A percentile compares a stretch with the other conserved stretches of the same genome.
Conservation (phyloP, 2,113 vertebrate species). For the Falcunculus frontatus region DNA sequence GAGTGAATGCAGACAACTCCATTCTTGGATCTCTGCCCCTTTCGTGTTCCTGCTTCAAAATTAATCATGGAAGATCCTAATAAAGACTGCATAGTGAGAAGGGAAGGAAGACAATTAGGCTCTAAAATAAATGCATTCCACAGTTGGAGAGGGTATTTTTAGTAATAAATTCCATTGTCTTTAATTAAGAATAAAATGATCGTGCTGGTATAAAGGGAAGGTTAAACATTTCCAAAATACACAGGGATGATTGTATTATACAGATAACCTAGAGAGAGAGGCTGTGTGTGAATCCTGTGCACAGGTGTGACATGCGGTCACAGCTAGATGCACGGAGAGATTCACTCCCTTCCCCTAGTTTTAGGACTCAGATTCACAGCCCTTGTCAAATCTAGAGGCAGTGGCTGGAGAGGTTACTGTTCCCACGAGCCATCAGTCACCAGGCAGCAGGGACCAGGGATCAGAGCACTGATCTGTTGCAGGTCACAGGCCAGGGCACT, state of each 20-base stretch:
- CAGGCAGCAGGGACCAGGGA: neutral
- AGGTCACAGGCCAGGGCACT: neutral
- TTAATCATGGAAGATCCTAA: constrained; percentile 51
- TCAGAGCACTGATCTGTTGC: neutral
- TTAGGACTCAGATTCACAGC: neutral
- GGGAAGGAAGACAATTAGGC: constrained; percentile 13
- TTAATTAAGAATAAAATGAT: neutral
- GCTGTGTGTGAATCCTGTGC: neutral
- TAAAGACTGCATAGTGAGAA: neutral
- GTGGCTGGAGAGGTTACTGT: neutral
- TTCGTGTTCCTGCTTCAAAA: constrained; percentile 51
- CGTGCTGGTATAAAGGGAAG: neutral
- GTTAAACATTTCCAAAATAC: neutral
- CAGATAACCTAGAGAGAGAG: neutral
- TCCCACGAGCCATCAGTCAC: neutral
- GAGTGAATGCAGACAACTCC: constrained; percentile 61
- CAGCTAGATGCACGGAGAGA: neutral
- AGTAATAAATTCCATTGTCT: neutral
- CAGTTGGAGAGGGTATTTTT: neutral
- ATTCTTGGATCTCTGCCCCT: constrained; percentile 55
- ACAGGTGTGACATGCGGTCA: rapidly evolving
- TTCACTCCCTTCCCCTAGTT: neutral
- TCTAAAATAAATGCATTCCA: constrained; percentile 42
- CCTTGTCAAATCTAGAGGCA: neutral
- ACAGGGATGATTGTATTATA: neutral